Conservation (phyloP, 2,113 vertebrate species). For the Xyrauchen texanus region DNA sequence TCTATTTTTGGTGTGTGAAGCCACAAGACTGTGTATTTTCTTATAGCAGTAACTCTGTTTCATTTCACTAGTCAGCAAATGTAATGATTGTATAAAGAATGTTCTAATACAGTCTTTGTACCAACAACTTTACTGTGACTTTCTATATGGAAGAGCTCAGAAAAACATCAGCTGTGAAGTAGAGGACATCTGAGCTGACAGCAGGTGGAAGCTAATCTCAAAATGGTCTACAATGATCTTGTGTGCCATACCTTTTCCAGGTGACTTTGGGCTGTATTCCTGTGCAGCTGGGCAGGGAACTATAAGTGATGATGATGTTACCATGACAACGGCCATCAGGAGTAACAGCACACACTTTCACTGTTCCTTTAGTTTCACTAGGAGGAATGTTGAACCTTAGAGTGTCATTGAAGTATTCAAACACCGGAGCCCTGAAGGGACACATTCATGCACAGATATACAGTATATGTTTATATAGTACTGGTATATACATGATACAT, state of each 20-base stretch:
- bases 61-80: background rate
- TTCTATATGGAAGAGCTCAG: too few relatives aligned
- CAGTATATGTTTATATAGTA: background rate
- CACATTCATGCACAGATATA: constrained; percentile 21
- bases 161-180: too few relatives aligned
- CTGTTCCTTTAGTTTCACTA: constrained; percentile 74
- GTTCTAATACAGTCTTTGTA: background rate
- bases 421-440: constrained; percentile 70
- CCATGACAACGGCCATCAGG: constrained; percentile 66
- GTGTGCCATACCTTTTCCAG: constrained; percentile 77
- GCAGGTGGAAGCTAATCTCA: background rate
- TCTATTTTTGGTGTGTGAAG: background rate
- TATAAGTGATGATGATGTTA: constrained; percentile 68
- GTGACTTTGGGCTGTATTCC: constrained; percentile 69
- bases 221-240: background rate
- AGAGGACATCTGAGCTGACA: too few relatives aligned
- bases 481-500: background rate
- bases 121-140: too few relatives aligned
- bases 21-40: too few relatives aligned
- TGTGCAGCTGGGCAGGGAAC: constrained; percentile 73
- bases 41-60: background rate
- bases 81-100: too few relatives aligned
- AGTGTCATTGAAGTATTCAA: constrained; percentile 66
- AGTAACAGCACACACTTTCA: constrained; percentile 75
- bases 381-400: constrained; percentile 78